These are phyloP conservation scores for Orius insidiosus DNA, from an alignment of 1,140 invertebrate species.

Conservation along the genomic window DNA sequence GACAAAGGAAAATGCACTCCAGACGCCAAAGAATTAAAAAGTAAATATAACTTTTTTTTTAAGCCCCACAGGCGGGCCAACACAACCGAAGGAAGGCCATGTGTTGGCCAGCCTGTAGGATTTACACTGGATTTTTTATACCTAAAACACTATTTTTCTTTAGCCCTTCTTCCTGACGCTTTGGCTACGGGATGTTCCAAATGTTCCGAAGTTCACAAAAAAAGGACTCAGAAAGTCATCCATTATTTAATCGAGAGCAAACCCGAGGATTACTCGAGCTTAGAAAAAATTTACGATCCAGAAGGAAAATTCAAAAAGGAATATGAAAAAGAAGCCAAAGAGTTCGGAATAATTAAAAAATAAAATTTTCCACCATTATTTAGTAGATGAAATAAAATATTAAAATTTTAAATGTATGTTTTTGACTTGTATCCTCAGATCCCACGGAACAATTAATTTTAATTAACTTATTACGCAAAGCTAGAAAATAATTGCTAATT, in stretches of 20 bases:
- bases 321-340: conserved; percentile 26
- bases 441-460: no score
- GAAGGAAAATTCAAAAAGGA: conserved; percentile 32
- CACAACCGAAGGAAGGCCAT: no score
- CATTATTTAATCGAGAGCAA: conserved; percentile 36
- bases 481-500: no score
- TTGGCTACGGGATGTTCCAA: conserved; percentile 40
- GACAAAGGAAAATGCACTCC: conserved; percentile 46
- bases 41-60: conserved; percentile 27
- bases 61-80: no score
- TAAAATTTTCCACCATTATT: background rate
- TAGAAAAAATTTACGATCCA: conserved; percentile 41
- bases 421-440: no score
- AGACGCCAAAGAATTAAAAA: conserved; percentile 51
- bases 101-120: no score
- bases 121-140: no score
- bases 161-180: conserved; percentile 33
- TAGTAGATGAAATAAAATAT: no score
- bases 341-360: background rate
- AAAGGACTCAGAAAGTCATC: conserved; percentile 33
- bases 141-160: conserved; percentile 1
- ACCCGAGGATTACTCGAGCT: conserved; percentile 33
- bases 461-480: no score
- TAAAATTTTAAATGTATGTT: no score
- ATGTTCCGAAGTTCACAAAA: conserved; percentile 38